phyloP scores from a whole-genome alignment of 2,797 vertebrate species.

The Halcyon smyrnensis region DNA sequence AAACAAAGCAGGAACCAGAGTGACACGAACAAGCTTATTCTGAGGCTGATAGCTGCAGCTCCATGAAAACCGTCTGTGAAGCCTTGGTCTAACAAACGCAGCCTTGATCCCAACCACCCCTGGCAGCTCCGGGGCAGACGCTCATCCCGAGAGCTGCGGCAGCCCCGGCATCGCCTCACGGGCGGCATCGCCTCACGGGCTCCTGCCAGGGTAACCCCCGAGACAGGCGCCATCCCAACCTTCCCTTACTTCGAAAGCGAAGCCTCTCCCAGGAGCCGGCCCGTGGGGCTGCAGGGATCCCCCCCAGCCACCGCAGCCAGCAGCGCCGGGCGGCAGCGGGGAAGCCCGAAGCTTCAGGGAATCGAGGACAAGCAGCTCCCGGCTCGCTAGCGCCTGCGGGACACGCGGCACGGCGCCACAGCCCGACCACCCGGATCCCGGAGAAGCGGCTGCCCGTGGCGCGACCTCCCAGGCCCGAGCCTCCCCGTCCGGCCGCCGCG shows the following conservation, averaged over 20 bases:
- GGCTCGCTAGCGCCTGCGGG: not conserved
- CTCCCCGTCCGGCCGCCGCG: not conserved
- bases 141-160: rapidly evolving
- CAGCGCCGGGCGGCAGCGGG: not conserved
- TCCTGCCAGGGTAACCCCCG: rapidly evolving
- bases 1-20: not conserved
- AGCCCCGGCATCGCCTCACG: not conserved
- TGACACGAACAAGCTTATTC: not conserved
- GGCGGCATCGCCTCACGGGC: not conserved
- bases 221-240: not conserved
- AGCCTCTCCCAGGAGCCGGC: not conserved
- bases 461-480: not conserved
- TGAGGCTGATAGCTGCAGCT: not conserved
- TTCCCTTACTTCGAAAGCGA: rapidly evolving
- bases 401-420: too few species aligned
- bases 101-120: rapidly evolving
- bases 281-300: not conserved
- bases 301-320: rapidly evolving
- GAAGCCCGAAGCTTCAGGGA: not conserved
- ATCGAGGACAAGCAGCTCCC: too few species aligned
- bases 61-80: not conserved
- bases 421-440: not conserved
- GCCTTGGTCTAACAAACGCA: rapidly evolving
- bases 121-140: rapidly evolving
- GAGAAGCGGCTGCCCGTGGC: too few species aligned